A percentile compares a stretch with the other conserved stretches of the same genome.
phyloP scores from a whole-genome alignment of 2,113 vertebrate genomes.

The Rafetus swinhoei region DNA sequence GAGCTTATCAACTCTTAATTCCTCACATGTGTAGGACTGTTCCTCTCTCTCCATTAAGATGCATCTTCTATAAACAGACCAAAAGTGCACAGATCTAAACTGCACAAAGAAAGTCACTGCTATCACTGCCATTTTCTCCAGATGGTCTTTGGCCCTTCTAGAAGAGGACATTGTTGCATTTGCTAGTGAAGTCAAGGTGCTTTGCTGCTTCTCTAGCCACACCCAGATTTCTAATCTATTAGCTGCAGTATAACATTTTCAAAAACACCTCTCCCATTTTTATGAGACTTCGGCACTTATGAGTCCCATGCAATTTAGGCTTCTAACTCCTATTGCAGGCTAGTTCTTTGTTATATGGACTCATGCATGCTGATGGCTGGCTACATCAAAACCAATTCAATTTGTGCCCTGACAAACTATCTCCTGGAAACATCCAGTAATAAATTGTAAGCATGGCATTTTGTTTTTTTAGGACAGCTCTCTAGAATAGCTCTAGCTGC shows the following conservation, averaged over 20 bases:
- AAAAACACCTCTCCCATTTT: neutral
- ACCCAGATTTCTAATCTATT: neutral
- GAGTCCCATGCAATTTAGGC: neutral
- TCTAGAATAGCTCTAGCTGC: neutral
- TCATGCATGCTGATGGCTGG: neutral
- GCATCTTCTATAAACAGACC: fast-evolving
- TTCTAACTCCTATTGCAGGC: neutral
- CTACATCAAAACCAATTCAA: neutral
- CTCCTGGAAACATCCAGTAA: neutral
- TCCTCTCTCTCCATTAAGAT: fast-evolving
- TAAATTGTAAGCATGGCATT: neutral
- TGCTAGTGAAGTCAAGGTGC: neutral
- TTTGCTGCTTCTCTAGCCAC: neutral
- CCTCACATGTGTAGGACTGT: neutral
- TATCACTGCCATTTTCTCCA: neutral
- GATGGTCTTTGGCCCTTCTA: fast-evolving
- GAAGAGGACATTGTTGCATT: neutral
- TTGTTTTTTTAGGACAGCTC: neutral
- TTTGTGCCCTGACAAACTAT: neutral
- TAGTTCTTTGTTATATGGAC: neutral
- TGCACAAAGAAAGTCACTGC: neutral
- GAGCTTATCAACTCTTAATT: neutral
- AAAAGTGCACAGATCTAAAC: neutral
- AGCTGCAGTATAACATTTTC: neutral
- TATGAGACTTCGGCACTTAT: fast-evolving